Conservation (phyloP, 1,140 invertebrate genomes). For the Oreohelix idahoensis region DNA sequence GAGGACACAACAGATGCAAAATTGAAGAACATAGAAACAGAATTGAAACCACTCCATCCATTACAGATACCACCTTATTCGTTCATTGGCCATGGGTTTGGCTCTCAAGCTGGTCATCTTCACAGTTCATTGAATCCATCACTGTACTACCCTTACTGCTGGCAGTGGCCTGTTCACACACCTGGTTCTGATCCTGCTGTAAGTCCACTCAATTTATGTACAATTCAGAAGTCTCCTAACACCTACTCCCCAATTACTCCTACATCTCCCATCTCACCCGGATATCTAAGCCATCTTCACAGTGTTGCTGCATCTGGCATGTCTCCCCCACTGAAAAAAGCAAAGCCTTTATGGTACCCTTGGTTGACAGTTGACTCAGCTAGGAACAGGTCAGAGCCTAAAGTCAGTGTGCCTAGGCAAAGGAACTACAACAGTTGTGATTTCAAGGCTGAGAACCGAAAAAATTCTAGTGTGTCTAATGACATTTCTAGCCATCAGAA, state of each 20-base stretch:
- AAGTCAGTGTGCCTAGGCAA: neutral
- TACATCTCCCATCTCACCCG: conserved; percentile 32
- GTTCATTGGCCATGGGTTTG: neutral
- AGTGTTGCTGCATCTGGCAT: neutral
- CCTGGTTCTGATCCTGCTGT: neutral
- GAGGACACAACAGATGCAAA: neutral
- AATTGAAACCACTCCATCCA: neutral
- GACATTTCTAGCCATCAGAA: neutral
- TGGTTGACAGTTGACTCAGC: conserved; percentile 27
- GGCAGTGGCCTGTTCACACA: conserved; percentile 12
- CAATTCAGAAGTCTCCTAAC: neutral
- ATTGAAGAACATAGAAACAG: neutral
- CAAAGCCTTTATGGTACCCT: conserved; percentile 36
- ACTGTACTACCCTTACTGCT: neutral
- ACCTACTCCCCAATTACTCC: conserved; percentile 32
- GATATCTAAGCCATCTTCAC: neutral
- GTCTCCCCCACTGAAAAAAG: conserved; percentile 9
- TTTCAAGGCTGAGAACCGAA: neutral
- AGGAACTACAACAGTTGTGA: neutral
- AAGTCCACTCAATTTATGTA: conserved; percentile 30
- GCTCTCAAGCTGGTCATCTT: neutral
- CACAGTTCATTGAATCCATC: neutral
- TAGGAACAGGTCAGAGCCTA: neutral
- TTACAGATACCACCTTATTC: conserved; percentile 16
- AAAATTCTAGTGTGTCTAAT: neutral